Evolutionary conservation across 2,113 vertebrate genomes (phyloP).

Genomic region (Leiothrix lutea): DNA sequence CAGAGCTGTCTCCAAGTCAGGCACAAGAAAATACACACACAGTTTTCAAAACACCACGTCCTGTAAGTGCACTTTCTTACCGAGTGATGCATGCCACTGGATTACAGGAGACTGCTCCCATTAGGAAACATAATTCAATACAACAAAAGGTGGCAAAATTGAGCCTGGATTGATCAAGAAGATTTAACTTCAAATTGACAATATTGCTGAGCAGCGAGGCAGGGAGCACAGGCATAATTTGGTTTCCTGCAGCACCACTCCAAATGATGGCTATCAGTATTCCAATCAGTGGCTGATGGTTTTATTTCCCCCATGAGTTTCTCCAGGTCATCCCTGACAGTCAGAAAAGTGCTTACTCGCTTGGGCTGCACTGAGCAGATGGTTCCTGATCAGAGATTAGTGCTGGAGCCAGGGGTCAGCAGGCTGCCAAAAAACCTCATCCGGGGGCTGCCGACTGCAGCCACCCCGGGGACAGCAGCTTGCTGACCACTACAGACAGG

Average conservation of each 20-base stretch:
- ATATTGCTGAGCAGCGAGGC: background rate
- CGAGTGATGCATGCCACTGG: background rate
- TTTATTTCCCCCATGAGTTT: slow-evolving; percentile 71
- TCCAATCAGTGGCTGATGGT: slow-evolving; percentile 67
- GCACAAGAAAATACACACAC: background rate
- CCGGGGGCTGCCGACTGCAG: background rate
- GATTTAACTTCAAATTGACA: slow-evolving; percentile 51
- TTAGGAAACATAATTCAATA: slow-evolving; percentile 39
- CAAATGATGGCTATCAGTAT: slow-evolving; percentile 61
- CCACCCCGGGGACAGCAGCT: background rate
- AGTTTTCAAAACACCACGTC: background rate
- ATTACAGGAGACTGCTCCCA: background rate
- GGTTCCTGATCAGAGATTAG: slow-evolving; percentile 79
- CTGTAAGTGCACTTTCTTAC: background rate
- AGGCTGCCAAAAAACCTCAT: slow-evolving; percentile 43
- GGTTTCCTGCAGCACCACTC: slow-evolving; percentile 60
- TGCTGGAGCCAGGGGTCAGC: slow-evolving; percentile 57
- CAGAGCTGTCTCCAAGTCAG: background rate
- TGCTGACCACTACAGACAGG: slow-evolving; percentile 26
- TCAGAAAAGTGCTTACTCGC: slow-evolving; percentile 48
- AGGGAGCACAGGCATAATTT: slow-evolving; percentile 57
- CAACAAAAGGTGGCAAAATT: slow-evolving; percentile 52
- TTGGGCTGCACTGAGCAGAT: slow-evolving; percentile 72
- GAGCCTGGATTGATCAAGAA: slow-evolving; percentile 37
- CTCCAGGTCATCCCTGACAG: slow-evolving; percentile 68